Base-by-base conservation (phyloP, 2,888 invertebrate genomes). In the Fragum fragum region DNA sequence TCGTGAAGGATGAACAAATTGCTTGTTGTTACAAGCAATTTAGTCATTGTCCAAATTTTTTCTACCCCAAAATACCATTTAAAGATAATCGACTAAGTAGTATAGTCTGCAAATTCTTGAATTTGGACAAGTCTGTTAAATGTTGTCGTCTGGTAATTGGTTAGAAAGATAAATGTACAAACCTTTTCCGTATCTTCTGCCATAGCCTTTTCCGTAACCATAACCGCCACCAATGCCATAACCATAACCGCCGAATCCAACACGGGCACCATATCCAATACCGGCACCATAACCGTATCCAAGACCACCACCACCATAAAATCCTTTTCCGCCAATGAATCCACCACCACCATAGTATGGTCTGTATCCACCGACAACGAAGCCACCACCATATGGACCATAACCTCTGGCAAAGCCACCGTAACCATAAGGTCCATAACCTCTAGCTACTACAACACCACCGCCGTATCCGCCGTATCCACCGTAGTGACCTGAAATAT, bases 341-440 rank as follows among this genome's bases (percentile, higher is more conserved):
- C 71, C 57, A 23, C 21, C 70, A 18, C 70, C 70, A 28, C 70
- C 52, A 70, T 53, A 47, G 16, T 53, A 52, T n/a, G 21, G 26
- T 26, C 53, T 26, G 26, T 47, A 52, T 28, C 47, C 29, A 28
- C 70, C 47, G 26, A 47, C 47, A 47, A 47, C 5, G 9, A 39
- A 68, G 36, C 36, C n/a, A 36, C 68, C 68, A 21, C 42, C 68
- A 42, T 68, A 42, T 32, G 29, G 69, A 6, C 69, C 69, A 18
- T 42, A 39, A 14, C 69, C 69, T 14, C 69, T 47, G n/a, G 18
- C 59, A 59, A 18, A 59, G 14, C 59, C 59, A 14, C 26, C 29
- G 16, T 29, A 26, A 59, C 59, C 59, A 59, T 59, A 36, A 6
- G 32, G 32, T 36, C 32, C 32, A 9, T 6, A 36, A 36, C 32